A percentile compares a stretch with the other conserved stretches of the same genome.
These are phyloP conservation scores for Pangasius sanitwongsei DNA, from an alignment of 2,797 vertebrate species.

Conservation along the genomic window DNA sequence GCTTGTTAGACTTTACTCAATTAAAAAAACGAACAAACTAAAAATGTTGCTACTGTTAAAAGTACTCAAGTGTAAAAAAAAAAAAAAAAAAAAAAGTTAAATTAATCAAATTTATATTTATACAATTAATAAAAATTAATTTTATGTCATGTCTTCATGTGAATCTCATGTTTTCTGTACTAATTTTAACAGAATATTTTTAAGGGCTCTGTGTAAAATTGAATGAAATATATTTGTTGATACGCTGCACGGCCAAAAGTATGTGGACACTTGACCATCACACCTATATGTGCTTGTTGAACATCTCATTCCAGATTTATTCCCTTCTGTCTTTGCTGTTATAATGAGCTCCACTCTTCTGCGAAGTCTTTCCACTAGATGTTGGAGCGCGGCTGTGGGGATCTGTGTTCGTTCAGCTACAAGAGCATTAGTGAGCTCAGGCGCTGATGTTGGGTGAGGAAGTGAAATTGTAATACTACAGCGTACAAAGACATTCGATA, in stretches of 20 bases:
- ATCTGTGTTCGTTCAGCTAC: background rate
- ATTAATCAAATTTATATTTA: too few relatives aligned
- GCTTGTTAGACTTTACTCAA: background rate
- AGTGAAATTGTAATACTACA: background rate
- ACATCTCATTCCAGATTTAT: background rate
- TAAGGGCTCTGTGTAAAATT: background rate
- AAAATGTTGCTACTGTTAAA: background rate
- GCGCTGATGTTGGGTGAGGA: too few relatives aligned
- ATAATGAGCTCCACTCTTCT: too few relatives aligned
- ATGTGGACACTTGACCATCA: background rate
- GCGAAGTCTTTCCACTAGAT: background rate
- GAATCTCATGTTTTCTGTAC: background rate
- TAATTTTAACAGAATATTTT: background rate
- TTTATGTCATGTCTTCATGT: too few relatives aligned
- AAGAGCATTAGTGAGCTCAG: background rate
- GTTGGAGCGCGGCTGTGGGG: background rate
- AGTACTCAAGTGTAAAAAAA: background rate
- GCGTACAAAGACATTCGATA: background rate
- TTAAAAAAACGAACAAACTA: background rate
- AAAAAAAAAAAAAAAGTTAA: too few relatives aligned
- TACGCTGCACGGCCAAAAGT: background rate
- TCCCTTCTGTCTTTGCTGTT: background rate
- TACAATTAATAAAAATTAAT: too few relatives aligned
- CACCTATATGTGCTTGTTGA: background rate
- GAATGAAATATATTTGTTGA: too few relatives aligned